These are phyloP conservation scores for Tinea trinotella DNA, from an alignment of 2,888 invertebrate species.

Conservation along the genomic window DNA sequence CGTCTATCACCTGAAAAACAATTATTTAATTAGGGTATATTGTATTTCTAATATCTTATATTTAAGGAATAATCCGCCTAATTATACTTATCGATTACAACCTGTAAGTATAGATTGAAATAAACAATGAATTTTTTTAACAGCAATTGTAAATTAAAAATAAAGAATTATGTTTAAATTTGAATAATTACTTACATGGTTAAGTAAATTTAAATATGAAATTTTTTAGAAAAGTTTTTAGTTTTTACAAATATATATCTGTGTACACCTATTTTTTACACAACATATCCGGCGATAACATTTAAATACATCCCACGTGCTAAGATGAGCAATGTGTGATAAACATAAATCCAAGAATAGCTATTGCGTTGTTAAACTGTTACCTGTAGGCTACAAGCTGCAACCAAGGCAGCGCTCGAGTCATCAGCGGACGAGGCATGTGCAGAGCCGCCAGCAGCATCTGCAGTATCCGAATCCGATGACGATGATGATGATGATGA, in stretches of 20 bases:
- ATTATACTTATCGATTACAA: neutral
- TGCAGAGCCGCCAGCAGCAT: conserved; percentile 51
- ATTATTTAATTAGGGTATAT: neutral
- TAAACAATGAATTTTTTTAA: no score
- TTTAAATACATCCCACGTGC: no score
- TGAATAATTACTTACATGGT: no score
- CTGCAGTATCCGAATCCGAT: conserved; percentile 60
- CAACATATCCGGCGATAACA: no score
- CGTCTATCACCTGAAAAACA: conserved; percentile 77
- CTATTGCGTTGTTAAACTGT: conserved; percentile 12
- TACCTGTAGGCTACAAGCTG: conserved; percentile 71
- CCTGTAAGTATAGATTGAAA: neutral
- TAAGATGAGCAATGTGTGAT: no score
- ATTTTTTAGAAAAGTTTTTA: no score
- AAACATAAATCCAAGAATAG: neutral
- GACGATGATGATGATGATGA: conserved; percentile 63
- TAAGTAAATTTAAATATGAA: no score
- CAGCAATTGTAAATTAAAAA: no score
- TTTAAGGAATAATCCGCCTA: neutral
- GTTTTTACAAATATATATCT: no score
- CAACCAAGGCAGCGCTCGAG: conserved; percentile 70
- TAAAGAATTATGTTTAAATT: no score
- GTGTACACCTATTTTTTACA: no score
- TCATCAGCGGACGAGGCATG: conserved; percentile 59
- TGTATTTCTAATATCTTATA: no score